Evolutionary conservation across 1,140 invertebrate genomes (phyloP).

Genomic region (Notospermus geniculatus): DNA sequence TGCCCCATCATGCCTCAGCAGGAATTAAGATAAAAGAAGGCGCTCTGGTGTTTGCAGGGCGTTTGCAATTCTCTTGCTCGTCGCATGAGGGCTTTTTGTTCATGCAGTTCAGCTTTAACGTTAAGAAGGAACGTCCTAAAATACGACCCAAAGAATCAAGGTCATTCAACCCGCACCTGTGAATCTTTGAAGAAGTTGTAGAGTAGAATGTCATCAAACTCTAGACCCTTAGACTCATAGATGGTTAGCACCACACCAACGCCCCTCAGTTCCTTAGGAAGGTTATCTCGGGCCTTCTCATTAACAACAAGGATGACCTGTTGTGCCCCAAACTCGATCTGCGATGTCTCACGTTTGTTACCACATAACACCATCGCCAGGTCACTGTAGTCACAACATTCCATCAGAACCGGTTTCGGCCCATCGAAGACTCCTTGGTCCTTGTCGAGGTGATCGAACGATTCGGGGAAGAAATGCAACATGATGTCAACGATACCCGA

Average conservation of each 20-base stretch:
- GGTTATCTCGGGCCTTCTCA: constrained; percentile 32
- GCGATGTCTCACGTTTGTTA: constrained; percentile 40
- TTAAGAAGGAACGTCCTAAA: neutral
- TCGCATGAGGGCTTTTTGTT: too few relatives aligned
- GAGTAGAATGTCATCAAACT: constrained; percentile 47
- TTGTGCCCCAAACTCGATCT: constrained; percentile 50
- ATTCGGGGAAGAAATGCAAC: constrained; percentile 47
- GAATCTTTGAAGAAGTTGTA: constrained; percentile 52
- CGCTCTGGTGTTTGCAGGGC: too few relatives aligned
- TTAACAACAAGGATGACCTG: constrained; percentile 44
- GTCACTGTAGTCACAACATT: constrained; percentile 42
- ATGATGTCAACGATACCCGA: constrained; percentile 45
- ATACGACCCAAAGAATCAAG: too few relatives aligned
- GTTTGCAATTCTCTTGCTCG: too few relatives aligned
- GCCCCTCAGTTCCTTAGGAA: constrained; percentile 36
- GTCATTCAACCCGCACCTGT: constrained; percentile 24
- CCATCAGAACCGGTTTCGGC: constrained; percentile 42
- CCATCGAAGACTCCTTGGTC: constrained; percentile 47
- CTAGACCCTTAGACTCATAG: constrained; percentile 46
- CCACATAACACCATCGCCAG: constrained; percentile 37
- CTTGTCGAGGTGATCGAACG: constrained; percentile 44
- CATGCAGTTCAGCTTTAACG: too few relatives aligned
- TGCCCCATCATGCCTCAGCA: too few relatives aligned
- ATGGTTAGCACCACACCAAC: constrained; percentile 43
- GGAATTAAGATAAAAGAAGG: too few relatives aligned